These are phyloP conservation scores for Gavia stellata DNA, from an alignment of 2,113 vertebrate species.

Conservation along the genomic window DNA sequence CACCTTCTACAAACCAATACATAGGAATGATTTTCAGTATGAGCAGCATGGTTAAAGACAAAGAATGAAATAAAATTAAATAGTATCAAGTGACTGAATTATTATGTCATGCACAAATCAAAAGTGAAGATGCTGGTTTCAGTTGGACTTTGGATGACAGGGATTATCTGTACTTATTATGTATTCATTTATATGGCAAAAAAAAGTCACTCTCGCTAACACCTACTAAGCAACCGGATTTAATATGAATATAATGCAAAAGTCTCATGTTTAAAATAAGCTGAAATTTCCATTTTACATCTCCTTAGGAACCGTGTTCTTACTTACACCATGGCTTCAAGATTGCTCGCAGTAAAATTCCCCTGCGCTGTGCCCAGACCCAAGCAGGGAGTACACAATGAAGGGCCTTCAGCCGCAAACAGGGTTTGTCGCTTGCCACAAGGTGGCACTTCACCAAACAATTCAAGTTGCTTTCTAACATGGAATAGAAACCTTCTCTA, in stretches of 20 bases:
- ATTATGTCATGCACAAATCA: background rate
- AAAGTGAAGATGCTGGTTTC: background rate
- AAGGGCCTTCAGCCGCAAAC: too few species aligned
- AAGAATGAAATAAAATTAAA: background rate
- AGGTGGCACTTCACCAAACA: background rate
- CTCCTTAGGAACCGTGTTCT: background rate
- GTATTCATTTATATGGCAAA: background rate
- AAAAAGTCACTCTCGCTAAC: background rate
- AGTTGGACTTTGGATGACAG: background rate
- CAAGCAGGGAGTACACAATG: background rate
- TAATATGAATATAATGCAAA: background rate
- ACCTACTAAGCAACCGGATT: background rate
- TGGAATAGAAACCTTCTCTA: accelerated
- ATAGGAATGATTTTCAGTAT: background rate
- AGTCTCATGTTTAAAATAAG: background rate
- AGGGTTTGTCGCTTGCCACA: background rate
- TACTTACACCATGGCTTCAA: background rate
- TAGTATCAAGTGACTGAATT: background rate
- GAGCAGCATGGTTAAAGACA: background rate
- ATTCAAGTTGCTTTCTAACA: accelerated
- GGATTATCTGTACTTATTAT: accelerated
- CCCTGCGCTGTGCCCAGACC: background rate
- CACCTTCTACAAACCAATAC: background rate
- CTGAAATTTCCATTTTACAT: background rate
- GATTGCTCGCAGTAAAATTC: background rate